phyloP scores from a whole-genome alignment of 2,113 vertebrate genomes.

The Catharus fuscescens region DNA sequence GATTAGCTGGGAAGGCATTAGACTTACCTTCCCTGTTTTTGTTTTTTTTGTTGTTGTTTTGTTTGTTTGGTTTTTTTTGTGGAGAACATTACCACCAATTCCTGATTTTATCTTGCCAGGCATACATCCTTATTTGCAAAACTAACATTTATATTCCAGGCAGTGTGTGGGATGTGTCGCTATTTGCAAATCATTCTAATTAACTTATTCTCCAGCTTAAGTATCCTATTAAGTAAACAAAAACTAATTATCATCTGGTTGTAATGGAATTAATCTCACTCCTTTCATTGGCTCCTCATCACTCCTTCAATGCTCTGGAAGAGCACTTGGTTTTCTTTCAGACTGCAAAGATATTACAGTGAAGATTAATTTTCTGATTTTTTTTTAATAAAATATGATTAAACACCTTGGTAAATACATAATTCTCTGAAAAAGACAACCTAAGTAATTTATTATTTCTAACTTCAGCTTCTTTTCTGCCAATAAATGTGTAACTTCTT shows the following conservation, averaged over 20 bases:
- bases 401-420: background rate
- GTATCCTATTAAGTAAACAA: conserved; percentile 19
- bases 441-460: background rate
- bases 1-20: background rate
- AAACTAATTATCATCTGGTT: background rate
- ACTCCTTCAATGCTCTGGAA: background rate
- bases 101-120: background rate
- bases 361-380: background rate
- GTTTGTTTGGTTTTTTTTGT: background rate
- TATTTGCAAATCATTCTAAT: conserved; percentile 29
- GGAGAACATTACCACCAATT: background rate
- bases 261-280: background rate
- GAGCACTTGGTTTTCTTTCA: background rate
- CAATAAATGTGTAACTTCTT: background rate
- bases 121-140: background rate
- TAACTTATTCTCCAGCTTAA: conserved; percentile 24
- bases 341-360: background rate
- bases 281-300: background rate
- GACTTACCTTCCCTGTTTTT: background rate
- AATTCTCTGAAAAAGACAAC: background rate
- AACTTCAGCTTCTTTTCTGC: background rate
- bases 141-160: background rate
- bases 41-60: background rate
- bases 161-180: background rate
- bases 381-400: background rate